Base-by-base conservation (phyloP, 1,140 invertebrate species). In the Pseudomyrmex sp. region DNA sequence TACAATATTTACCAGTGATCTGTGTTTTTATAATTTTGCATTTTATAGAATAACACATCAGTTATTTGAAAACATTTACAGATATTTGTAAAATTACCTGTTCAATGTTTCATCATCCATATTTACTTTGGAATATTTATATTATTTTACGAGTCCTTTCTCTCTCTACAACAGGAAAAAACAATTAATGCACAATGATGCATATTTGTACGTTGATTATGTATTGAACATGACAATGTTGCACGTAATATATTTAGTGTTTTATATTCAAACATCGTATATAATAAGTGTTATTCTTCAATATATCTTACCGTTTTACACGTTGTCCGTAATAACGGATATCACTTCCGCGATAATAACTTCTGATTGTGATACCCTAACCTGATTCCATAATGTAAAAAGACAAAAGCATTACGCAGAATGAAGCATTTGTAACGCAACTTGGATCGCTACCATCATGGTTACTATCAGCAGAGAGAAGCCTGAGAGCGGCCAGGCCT, bases 1-100 rank as follows among this genome's bases (percentile, higher is more conserved):
- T 96, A 70, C 44, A 18, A 76, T 54, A 59, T 69, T 20, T 48
- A 79, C 10, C 26, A 35, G 8, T 9, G 35, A 35, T 35, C 35
- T 35, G 5, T 35, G 35, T 35, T 52, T 52, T 52, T 52, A 52
- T 52, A 12, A 12, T 52, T 12, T 13, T 52, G 2, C 12, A 4
- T 13, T 52, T 52, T 12, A 13, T 52, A 52, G 3, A 13, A 10
- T 66, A 35, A 20, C 52, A n/a, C 1, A 58, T 35, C 9, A n/a
- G 18, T 15, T 15, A 9, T 56, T 26, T 5, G 8, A 76, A 12
- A 35, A 73, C 50, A 46, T 8, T 4, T 75, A 62, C 48, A 1
- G 18, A 66, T 23, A 35, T 15, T 52, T 26, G 12, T 44, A 44
- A 2, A 69, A 80, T 35, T 80, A 80, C 76, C 54, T 80, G 46